These are phyloP conservation scores for Prorops nasuta DNA, from an alignment of 1,140 invertebrate species.

Conservation along the genomic window DNA sequence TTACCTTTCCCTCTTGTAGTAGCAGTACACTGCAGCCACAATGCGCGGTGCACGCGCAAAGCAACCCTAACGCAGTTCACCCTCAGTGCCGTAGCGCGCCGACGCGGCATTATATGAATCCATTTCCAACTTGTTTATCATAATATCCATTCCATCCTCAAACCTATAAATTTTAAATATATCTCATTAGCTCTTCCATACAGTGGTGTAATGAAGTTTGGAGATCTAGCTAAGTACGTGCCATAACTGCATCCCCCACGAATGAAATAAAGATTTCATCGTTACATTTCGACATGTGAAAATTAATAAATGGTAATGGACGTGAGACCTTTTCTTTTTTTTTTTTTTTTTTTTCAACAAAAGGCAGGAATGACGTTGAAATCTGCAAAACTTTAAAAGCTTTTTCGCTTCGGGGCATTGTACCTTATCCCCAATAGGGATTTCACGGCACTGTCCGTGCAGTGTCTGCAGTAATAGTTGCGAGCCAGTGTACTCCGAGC, in stretches of 20 bases:
- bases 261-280: not conserved
- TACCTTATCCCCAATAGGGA: not conserved
- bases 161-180: not conserved
- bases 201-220: not conserved
- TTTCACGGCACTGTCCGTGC: not conserved
- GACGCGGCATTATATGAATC: not conserved
- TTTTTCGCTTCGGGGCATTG: not conserved
- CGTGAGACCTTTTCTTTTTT: not conserved
- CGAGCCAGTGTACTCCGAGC: conserved; percentile 20
- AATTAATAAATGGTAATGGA: not conserved
- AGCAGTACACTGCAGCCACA: too few relatives aligned
- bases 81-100: too few relatives aligned
- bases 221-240: not conserved
- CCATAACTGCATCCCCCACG: not conserved
- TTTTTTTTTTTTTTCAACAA: not conserved
- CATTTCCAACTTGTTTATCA: too few relatives aligned
- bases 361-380: not conserved
- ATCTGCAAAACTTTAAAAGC: not conserved
- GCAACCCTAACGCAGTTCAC: too few relatives aligned
- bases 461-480: conserved; percentile 20
- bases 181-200: not conserved
- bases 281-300: not conserved
- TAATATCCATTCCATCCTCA: too few relatives aligned
- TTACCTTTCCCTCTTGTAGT: too few relatives aligned
- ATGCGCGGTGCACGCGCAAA: too few relatives aligned